These are phyloP conservation scores for Drosophila maculinotata DNA, from an alignment of 2,888 invertebrate species.

Conservation along the genomic window DNA sequence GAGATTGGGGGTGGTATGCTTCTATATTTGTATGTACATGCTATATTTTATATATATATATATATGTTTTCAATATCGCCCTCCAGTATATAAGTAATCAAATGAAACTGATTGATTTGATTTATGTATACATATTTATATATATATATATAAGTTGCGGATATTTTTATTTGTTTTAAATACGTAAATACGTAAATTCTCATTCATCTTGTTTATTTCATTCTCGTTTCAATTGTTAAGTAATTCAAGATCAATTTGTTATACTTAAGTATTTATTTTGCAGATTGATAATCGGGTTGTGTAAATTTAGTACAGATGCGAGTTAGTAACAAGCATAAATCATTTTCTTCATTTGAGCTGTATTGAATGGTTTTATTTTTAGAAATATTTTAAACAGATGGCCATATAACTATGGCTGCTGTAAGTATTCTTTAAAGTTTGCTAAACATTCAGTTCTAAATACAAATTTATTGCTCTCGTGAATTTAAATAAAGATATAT, in stretches of 20 bases:
- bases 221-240: conserved; percentile 17
- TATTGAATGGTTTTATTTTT: conserved; percentile 26
- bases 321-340: conserved; percentile 17
- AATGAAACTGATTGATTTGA: conserved; percentile 22
- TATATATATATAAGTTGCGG: background rate
- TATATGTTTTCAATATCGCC: conserved; percentile 11
- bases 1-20: conserved; percentile 44
- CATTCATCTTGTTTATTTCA: conserved; percentile 9
- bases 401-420: background rate
- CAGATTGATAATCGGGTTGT: background rate
- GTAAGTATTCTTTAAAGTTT: background rate
- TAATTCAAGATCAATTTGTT: conserved; percentile 35
- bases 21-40: conserved; percentile 17
- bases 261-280: conserved; percentile 2
- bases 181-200: conserved; percentile 16
- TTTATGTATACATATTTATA: background rate
- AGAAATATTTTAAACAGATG: conserved; percentile 14
- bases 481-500: conserved; percentile 6
- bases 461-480: conserved; percentile 7
- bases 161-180: conserved; percentile 14
- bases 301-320: conserved; percentile 1
- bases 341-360: background rate
- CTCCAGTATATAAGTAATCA: conserved; percentile 11
- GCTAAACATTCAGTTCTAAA: conserved; percentile 1
- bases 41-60: conserved; percentile 6